Conservation (phyloP, 1,140 invertebrate genomes). For the Manduca sexta region DNA sequence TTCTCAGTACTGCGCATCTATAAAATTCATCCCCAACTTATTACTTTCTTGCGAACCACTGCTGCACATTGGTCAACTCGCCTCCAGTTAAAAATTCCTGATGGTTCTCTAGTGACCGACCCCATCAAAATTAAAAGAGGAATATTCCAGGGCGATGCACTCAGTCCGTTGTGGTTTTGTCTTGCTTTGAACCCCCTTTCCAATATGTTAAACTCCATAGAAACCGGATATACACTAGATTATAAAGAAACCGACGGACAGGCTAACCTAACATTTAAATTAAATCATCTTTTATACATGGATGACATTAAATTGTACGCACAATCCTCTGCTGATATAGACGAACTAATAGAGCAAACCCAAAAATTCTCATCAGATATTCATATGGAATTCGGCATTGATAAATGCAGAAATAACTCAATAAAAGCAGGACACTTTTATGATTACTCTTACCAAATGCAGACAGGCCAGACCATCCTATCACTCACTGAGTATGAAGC, state of each 20-base stretch:
- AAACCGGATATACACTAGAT: too few relatives aligned
- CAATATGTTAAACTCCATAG: background rate
- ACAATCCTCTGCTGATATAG: background rate
- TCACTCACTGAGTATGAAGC: too few relatives aligned
- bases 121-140: background rate
- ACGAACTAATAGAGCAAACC: background rate
- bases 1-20: background rate
- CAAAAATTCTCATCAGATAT: background rate
- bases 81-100: background rate
- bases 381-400: background rate
- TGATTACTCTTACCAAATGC: too few relatives aligned
- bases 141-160: constrained; percentile 1
- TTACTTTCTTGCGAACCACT: background rate
- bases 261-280: too few relatives aligned
- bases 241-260: too few relatives aligned
- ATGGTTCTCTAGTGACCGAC: background rate
- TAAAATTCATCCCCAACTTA: background rate
- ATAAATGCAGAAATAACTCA: background rate
- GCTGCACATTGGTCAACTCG: background rate
- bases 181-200: too few relatives aligned
- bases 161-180: background rate
- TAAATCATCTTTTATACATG: too few relatives aligned
- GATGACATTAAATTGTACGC: too few relatives aligned
- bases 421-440: too few relatives aligned
- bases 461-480: too few relatives aligned